Conservation (phyloP, 2,888 invertebrate species). For the Leptopterna dolabrata region DNA sequence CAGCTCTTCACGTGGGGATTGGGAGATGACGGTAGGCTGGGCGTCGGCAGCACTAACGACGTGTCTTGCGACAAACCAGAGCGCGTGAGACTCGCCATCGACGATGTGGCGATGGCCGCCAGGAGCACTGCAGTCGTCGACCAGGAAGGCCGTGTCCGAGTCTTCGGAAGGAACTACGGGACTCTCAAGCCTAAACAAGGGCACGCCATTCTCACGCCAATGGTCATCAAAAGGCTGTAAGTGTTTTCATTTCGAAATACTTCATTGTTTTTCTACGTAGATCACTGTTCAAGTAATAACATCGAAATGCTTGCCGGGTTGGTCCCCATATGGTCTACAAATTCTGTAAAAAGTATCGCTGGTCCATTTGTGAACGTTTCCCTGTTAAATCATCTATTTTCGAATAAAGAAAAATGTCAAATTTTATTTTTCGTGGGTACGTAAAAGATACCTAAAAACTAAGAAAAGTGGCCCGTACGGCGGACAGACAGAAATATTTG, state of each 20-base stretch:
- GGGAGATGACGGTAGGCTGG: conserved; percentile 35
- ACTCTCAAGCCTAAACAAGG: conserved; percentile 34
- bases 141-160: background rate
- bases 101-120: background rate
- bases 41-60: background rate
- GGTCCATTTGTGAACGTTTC: no score
- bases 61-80: conserved; percentile 26
- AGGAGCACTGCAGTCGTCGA: conserved; percentile 41
- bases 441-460: no score
- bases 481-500: no score
- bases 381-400: no score
- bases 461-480: no score
- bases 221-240: conserved; percentile 19
- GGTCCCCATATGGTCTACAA: no score
- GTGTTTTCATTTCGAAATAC: background rate
- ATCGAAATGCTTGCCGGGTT: no score
- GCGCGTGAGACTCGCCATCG: background rate
- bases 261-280: no score
- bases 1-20: conserved; percentile 20
- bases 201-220: conserved; percentile 6
- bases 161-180: conserved; percentile 39
- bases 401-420: no score
- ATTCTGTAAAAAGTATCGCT: no score
- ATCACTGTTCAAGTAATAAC: no score
- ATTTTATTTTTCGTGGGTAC: no score